phyloP scores from a whole-genome alignment of 1,140 invertebrate genomes.

The Tetragonula clypearis region DNA sequence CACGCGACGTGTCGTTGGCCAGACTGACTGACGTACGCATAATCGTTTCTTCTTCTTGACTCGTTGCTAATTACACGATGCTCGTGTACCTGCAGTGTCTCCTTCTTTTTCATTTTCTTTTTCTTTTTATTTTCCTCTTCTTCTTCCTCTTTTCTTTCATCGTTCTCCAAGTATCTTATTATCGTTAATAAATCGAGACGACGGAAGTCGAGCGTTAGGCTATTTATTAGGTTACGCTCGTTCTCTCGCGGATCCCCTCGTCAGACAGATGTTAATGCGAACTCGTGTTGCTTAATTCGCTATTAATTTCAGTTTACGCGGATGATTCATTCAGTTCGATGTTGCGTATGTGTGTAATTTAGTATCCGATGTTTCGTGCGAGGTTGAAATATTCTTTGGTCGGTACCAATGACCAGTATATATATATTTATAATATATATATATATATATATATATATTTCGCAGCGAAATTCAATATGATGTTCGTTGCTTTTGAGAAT shows the following conservation, averaged over 20 bases:
- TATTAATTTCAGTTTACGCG: not conserved
- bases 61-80: constrained; percentile 45
- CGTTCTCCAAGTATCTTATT: constrained; percentile 22
- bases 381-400: not conserved
- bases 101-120: too few relatives aligned
- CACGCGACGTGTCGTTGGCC: constrained; percentile 42
- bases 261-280: not conserved
- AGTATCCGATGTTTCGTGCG: not conserved
- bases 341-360: too few relatives aligned
- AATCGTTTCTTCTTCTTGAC: constrained; percentile 49
- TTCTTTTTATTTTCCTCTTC: too few relatives aligned
- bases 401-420: not conserved
- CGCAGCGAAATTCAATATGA: too few relatives aligned
- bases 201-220: constrained; percentile 38
- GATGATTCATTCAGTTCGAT: not conserved
- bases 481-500: too few relatives aligned
- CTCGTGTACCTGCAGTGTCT: not conserved
- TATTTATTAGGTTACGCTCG: not conserved
- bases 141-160: not conserved
- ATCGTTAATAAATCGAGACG: constrained; percentile 46
- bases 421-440: too few relatives aligned
- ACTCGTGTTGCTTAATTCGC: not conserved
- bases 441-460: not conserved
- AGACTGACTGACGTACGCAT: not conserved
- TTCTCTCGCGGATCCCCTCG: not conserved